Evolutionary conservation across 2,888 invertebrate genomes (phyloP), one percentile per base, ranked within the genome.

Genomic region (Drosophila ezoana): DNA sequence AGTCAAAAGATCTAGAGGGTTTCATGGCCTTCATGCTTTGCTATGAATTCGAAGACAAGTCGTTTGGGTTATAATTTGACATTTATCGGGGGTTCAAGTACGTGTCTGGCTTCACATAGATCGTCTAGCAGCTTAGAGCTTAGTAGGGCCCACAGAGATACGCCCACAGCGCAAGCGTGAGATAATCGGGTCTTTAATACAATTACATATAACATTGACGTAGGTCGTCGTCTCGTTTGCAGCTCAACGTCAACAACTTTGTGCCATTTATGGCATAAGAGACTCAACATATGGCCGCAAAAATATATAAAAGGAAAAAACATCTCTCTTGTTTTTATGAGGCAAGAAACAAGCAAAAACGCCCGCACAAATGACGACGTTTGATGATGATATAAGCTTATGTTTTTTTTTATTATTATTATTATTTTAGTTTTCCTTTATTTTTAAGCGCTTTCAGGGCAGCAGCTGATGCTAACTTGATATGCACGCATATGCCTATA

Each of bases 301-400:
- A 56, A 51, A 37, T 32, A 58, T 9, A 51, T 14, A 60, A 32
- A 41, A 47, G 57, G 44, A 65, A 60, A 75, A 72, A 76, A 47
- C 66, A 70, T 75, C 75, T 83, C 57, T 77, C 63, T 65, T 68
- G 63, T 78, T 65, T 84, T 71, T 75, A 79, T 61, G 69, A 43
- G 38, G 32, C 35, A 20, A 59, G 47, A 67, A 41, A 33, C 40
- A 35, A 38, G 18, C 43, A 41, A 32, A 49, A 48, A 69, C 82
- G 83, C 76, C 86, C 66, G 52, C 85, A 76, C 76, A 67, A 53
- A 43, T 54, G 57, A 58, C 53, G 56, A 16, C 32, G 40, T 60
- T 49, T 53, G 61, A 54, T 62, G 75, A 65, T 75, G 78, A 84
- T 78, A 69, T 78, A 85, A 85, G 85, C 82, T 85, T 65, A 51